Percentiles rank a stretch among this genome's conserved stretches.
Evolutionary conservation across 2,888 invertebrate species (phyloP).

Genomic region (Dioctria rufipes): DNA sequence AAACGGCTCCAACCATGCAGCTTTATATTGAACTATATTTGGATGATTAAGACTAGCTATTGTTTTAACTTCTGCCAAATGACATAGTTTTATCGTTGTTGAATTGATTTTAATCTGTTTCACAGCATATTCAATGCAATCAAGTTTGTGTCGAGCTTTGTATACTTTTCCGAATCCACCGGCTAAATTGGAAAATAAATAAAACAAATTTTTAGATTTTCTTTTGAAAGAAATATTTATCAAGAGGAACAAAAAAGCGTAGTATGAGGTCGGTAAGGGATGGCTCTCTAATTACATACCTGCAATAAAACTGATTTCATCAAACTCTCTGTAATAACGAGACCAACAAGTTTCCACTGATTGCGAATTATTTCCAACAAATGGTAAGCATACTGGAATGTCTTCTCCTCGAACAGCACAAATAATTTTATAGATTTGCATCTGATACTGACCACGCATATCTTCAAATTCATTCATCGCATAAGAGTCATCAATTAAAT

Average conservation of each 20-base stretch:
- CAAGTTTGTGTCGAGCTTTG: constrained; percentile 82
- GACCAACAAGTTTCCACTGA: constrained; percentile 74
- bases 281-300: constrained; percentile 60
- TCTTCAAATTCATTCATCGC: constrained; percentile 79
- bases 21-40: constrained; percentile 87
- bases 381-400: constrained; percentile 73
- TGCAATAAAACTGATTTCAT: constrained; percentile 80
- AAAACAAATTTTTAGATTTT: background rate
- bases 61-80: constrained; percentile 85
- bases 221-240: background rate
- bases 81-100: constrained; percentile 76
- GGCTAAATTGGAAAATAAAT: constrained; percentile 10
- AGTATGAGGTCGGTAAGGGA: too few relatives aligned
- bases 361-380: constrained; percentile 73
- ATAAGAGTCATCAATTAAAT: constrained; percentile 80
- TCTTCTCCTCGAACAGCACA: constrained; percentile 75
- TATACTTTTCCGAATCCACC: constrained; percentile 86
- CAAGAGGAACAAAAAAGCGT: background rate
- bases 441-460: constrained; percentile 79
- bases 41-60: constrained; percentile 84
- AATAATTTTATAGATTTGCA: constrained; percentile 78
- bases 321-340: constrained; percentile 80
- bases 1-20: constrained; percentile 85
- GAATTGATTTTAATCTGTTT: constrained; percentile 82
- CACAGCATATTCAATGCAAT: constrained; percentile 84